These are phyloP conservation scores for Vidua macroura DNA, from an alignment of 2,113 vertebrate species.

Conservation along the genomic window DNA sequence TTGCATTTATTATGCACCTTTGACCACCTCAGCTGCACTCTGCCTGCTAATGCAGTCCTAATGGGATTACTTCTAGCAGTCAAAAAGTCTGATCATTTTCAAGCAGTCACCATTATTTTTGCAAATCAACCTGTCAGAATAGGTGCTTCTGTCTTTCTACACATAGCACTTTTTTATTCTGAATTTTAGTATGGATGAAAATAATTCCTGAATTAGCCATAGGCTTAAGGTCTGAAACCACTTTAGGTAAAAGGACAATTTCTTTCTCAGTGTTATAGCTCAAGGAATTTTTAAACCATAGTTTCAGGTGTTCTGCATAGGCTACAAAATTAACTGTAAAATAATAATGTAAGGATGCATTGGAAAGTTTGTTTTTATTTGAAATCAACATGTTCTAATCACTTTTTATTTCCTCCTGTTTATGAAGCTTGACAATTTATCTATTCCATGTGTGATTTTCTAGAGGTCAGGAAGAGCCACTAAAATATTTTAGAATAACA, in stretches of 20 bases:
- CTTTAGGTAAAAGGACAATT: background rate
- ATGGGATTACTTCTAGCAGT: background rate
- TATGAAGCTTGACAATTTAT: background rate
- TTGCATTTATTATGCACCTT: background rate
- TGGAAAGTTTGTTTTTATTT: background rate
- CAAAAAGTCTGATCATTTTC: background rate
- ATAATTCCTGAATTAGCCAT: background rate
- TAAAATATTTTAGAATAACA: background rate
- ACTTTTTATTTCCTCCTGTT: background rate
- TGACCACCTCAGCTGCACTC: slow-evolving; percentile 13
- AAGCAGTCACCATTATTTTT: background rate
- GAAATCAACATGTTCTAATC: background rate
- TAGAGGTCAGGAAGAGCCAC: background rate
- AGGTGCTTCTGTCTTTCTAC: background rate
- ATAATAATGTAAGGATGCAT: background rate
- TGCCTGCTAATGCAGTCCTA: slow-evolving; percentile 4
- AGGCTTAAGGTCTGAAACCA: background rate
- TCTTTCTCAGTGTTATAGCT: background rate
- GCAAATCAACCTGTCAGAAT: background rate
- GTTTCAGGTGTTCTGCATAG: background rate
- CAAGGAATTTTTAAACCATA: background rate
- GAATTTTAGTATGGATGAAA: background rate
- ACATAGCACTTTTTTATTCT: background rate
- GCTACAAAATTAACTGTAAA: background rate
- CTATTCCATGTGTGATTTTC: background rate